phyloP scores from a whole-genome alignment of 2,797 vertebrate species.

The Micropoecilia bifurca region DNA sequence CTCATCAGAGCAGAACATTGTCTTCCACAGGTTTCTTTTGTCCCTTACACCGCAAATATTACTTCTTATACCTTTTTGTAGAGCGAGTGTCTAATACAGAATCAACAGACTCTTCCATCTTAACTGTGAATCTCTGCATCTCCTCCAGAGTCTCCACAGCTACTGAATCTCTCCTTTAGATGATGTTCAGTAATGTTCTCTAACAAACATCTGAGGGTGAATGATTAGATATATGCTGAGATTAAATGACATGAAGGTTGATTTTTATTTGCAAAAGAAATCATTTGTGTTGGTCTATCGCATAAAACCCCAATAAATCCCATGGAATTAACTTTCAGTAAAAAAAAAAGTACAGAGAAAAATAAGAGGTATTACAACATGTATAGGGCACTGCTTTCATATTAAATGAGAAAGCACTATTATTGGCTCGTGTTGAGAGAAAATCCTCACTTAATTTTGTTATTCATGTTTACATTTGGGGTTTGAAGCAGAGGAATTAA shows the following conservation, averaged over 20 bases:
- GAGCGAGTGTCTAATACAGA: neutral
- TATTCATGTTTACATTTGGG: neutral
- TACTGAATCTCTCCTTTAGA: neutral
- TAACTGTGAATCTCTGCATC: neutral
- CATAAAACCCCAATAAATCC: neutral
- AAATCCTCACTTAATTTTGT: neutral
- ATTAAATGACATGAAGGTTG: neutral
- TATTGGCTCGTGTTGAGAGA: neutral
- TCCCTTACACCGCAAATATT: neutral
- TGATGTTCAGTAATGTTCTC: neutral
- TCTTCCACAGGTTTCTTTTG: neutral
- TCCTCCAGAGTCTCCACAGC: neutral
- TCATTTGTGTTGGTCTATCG: neutral
- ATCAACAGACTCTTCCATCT: neutral
- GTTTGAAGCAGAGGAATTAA: neutral
- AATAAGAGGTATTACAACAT: neutral
- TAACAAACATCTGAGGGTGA: neutral
- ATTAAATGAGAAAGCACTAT: neutral
- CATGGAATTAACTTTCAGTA: neutral
- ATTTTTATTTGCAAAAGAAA: neutral
- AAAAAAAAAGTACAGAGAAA: neutral
- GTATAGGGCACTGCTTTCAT: neutral
- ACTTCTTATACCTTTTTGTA: neutral
- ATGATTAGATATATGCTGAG: neutral
- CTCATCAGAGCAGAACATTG: neutral